Evolutionary conservation across 2,797 vertebrate genomes (phyloP).

Genomic region (Bothrops alternatus): DNA sequence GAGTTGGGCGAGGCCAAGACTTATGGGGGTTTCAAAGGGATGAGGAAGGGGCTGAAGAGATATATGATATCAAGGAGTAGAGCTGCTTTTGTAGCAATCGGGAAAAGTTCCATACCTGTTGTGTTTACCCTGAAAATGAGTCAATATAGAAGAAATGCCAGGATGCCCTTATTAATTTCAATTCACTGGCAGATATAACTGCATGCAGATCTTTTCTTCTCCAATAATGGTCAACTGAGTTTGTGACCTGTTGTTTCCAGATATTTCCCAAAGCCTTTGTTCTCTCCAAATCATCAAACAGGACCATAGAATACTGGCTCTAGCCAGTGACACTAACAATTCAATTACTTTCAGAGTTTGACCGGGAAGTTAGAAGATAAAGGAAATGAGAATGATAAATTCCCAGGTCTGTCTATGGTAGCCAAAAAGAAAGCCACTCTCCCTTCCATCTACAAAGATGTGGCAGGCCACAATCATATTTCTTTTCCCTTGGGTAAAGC

Average conservation of each 20-base stretch:
- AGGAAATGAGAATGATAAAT: background rate
- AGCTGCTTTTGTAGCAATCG: background rate
- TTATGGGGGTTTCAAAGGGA: background rate
- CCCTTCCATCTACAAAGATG: background rate
- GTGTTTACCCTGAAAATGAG: background rate
- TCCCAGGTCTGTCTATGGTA: background rate
- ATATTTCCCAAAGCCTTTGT: background rate
- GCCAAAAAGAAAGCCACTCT: background rate
- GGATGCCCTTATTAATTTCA: background rate
- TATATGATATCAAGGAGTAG: background rate
- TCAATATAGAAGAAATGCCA: background rate
- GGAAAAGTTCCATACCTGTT: background rate
- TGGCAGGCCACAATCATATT: background rate
- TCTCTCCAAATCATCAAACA: background rate
- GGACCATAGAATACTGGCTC: background rate
- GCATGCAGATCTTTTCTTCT: background rate
- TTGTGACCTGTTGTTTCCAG: background rate
- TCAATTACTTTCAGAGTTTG: constrained; percentile 12
- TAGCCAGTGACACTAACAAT: constrained; percentile 12
- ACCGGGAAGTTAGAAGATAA: background rate
- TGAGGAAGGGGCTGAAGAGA: background rate
- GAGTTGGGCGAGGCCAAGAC: background rate
- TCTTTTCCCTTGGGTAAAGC: background rate
- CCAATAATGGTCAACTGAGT: background rate
- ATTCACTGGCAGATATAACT: background rate